Conservation (phyloP, 2,797 vertebrate species). For the Pseudochirops cupreus region DNA sequence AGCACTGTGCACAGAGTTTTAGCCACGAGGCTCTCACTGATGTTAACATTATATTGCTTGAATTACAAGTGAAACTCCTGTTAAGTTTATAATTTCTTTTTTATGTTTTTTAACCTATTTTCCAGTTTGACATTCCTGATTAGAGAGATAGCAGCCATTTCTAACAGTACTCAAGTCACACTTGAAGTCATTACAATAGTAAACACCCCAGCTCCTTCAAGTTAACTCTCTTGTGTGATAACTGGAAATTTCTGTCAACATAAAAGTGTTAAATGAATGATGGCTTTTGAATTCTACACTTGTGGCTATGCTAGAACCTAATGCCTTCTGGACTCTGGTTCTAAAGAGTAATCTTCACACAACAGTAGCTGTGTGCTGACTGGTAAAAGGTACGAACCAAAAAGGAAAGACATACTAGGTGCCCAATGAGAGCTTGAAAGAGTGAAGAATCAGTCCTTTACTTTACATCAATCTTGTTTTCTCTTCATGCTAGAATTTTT, state of each 20-base stretch:
- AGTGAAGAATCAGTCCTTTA: background rate
- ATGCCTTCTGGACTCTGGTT: background rate
- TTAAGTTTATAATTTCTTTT: conserved; percentile 70
- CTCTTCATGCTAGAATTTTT: background rate
- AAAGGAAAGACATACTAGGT: background rate
- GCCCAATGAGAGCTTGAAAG: background rate
- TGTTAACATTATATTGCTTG: conserved; percentile 38
- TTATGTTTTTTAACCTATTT: conserved; percentile 61
- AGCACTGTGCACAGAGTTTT: conserved; percentile 46
- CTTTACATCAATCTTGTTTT: background rate
- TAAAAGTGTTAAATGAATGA: conserved; percentile 29
- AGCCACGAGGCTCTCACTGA: conserved; percentile 56
- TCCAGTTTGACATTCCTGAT: conserved; percentile 71
- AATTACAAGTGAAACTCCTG: conserved; percentile 66
- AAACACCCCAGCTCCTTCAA: conserved; percentile 28
- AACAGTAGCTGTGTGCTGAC: background rate
- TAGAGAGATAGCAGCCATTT: conserved; percentile 52
- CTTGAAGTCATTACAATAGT: conserved; percentile 17
- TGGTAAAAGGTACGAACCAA: background rate
- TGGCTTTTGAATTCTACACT: background rate
- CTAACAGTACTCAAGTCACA: conserved; percentile 27
- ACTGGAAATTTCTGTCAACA: background rate
- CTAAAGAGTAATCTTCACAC: background rate
- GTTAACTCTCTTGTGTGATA: background rate
- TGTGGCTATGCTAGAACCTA: background rate